Base-by-base conservation (phyloP, 2,797 vertebrate genomes). In the Cynodonichthys magdalenae region DNA sequence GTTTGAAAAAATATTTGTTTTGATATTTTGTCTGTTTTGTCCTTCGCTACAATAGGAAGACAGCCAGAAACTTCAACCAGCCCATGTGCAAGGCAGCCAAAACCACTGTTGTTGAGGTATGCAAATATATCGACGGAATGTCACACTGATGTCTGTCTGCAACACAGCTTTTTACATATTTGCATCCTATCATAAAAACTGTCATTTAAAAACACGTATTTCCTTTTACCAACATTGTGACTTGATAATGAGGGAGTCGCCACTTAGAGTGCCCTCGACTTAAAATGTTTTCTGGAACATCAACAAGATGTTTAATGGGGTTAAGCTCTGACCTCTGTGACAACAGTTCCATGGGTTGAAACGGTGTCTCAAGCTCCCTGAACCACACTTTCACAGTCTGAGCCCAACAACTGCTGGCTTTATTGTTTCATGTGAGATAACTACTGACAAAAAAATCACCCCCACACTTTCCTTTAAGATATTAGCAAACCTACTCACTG, bases 31-130 rank as follows among this genome's bases (percentile, higher is more conserved):
- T 62, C 14, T 63, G 50, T 61, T 3, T 59, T 54, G 15, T 3
- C 67, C 4, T 41, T 59, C 6, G 54, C n/a, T 46, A 14, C 76
- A 14, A 11, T 44, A 99, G 97, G 79, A 99, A 97, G 92, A 99
- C 95, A 0, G 97, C 98, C 41, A 94, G 96, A 77, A 99, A 99
- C 87, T 99, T 99, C 87, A 99, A 99, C 84, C 94, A 96, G 65
- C 96, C 98, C 0, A 99, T 99, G 97, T 99, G 97, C 86, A 99
- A 99, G 89, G 97, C 98, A 82, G 96, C 97, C 27, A 93, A 91
- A 80, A 94, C 90, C 75, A 98, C 97, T 14, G 92, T 99, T 17
- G 96, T 98, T 28, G 97, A 99, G 96, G 98, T 99, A 93, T 52
- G 90, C 31, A 51, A 4, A 29, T 3, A 45, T 29, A 10, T 29